These are phyloP conservation scores for Nineta flava DNA, from an alignment of 2,888 invertebrate species.

Conservation along the genomic window DNA sequence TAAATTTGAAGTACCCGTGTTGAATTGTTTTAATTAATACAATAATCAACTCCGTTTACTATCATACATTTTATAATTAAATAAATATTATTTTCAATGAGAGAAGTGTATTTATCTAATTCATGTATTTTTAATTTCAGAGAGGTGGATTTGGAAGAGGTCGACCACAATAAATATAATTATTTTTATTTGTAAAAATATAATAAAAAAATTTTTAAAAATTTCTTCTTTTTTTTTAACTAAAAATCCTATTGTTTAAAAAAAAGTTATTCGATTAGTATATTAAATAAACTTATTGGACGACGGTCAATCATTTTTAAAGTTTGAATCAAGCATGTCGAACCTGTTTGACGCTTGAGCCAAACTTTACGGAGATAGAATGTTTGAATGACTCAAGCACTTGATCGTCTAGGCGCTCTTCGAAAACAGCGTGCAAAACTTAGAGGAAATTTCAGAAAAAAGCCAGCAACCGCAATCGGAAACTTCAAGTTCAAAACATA, in stretches of 20 bases:
- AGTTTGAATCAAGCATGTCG: too few species aligned
- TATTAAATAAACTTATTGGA: too few species aligned
- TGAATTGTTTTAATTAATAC: conserved; percentile 4
- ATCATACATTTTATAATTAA: conserved; percentile 6
- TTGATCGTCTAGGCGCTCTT: too few species aligned
- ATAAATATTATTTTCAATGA: neutral
- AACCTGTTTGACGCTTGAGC: too few species aligned
- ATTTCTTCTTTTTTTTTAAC: neutral
- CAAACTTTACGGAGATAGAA: too few species aligned
- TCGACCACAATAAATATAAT: conserved; percentile 35
- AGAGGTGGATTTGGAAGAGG: conserved; percentile 72
- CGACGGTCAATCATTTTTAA: too few species aligned
- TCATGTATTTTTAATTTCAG: conserved; percentile 30
- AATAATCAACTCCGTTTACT: neutral
- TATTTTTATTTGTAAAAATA: conserved; percentile 17
- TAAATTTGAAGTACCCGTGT: neutral
- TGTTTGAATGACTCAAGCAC: too few species aligned
- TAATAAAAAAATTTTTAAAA: conserved; percentile 1
- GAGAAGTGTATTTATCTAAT: neutral
- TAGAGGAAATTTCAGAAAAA: too few species aligned
- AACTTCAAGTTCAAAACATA: too few species aligned
- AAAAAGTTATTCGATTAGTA: too few species aligned
- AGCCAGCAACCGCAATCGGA: too few species aligned
- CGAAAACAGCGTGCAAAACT: too few species aligned
- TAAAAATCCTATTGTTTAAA: neutral